These are phyloP conservation scores for Amblyornis subalaris DNA, from an alignment of 2,113 vertebrate species.

Conservation along the genomic window DNA sequence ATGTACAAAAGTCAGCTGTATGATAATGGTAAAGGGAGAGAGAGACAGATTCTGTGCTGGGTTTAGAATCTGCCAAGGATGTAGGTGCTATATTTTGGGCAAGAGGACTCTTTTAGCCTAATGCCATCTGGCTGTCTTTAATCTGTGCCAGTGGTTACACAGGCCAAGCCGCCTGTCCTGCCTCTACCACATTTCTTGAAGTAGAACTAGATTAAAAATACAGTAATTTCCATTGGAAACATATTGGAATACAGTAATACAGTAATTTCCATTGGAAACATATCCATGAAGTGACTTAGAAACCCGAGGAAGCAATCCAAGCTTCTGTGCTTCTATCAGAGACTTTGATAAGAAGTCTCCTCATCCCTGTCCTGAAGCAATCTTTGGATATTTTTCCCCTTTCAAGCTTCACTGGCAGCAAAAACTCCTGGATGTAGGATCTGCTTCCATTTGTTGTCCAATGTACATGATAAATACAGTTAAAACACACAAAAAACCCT, in stretches of 20 bases:
- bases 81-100: neutral
- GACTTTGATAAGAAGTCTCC: neutral
- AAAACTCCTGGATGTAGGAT: neutral
- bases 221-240: neutral
- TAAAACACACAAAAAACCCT: neutral
- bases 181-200: neutral
- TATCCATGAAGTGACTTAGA: neutral
- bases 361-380: neutral
- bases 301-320: neutral
- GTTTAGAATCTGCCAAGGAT: neutral
- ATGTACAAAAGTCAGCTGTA: neutral
- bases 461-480: neutral
- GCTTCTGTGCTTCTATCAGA: neutral
- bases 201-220: neutral
- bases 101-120: neutral
- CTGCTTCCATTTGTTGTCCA: neutral
- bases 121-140: neutral
- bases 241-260: no score
- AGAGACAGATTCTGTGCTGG: neutral
- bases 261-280: neutral
- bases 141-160: neutral
- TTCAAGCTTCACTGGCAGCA: neutral
- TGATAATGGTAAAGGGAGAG: neutral
- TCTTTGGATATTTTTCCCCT: neutral
- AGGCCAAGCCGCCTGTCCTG: neutral